A percentile compares a stretch with the other conserved stretches of the same genome.
phyloP scores from a whole-genome alignment of 2,888 invertebrate genomes.

The Operophtera brumata region DNA sequence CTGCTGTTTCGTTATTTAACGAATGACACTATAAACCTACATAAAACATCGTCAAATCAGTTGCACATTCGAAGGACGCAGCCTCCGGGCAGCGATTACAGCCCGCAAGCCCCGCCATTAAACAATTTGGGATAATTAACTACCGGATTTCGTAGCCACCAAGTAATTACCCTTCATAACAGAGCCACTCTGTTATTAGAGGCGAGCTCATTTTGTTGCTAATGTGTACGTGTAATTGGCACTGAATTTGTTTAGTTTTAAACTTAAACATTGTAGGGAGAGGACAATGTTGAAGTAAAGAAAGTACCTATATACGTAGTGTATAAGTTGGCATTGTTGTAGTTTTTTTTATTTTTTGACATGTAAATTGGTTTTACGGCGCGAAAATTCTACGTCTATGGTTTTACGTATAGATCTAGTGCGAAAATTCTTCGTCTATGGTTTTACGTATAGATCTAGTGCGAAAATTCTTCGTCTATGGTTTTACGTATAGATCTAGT shows the following conservation, averaged over 20 bases:
- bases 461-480: no score
- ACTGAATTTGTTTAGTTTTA: slow-evolving; percentile 55
- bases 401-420: no score
- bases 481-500: no score
- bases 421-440: no score
- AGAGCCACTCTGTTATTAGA: slow-evolving; percentile 62
- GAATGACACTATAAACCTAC: background rate
- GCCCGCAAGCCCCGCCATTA: slow-evolving; percentile 69
- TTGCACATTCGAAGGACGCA: slow-evolving; percentile 10
- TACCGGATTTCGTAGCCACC: slow-evolving; percentile 74
- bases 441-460: no score
- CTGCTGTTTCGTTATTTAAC: no score
- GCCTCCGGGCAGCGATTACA: slow-evolving; percentile 47
- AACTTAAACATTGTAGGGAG: slow-evolving; percentile 20
- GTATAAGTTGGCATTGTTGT: no score
- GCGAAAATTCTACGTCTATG: no score
- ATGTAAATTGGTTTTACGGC: no score
- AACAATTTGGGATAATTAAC: slow-evolving; percentile 81
- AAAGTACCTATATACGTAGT: no score
- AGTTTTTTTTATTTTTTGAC: no score
- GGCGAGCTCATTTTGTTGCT: slow-evolving; percentile 57
- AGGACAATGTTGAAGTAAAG: background rate
- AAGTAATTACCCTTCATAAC: slow-evolving; percentile 76
- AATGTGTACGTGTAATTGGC: slow-evolving; percentile 62
- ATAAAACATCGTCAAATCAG: slow-evolving; percentile 10